Evolutionary conservation across 1,140 invertebrate species (phyloP), one percentile per base, ranked within the genome.

Genomic region (Hydropsyche tenuis): DNA sequence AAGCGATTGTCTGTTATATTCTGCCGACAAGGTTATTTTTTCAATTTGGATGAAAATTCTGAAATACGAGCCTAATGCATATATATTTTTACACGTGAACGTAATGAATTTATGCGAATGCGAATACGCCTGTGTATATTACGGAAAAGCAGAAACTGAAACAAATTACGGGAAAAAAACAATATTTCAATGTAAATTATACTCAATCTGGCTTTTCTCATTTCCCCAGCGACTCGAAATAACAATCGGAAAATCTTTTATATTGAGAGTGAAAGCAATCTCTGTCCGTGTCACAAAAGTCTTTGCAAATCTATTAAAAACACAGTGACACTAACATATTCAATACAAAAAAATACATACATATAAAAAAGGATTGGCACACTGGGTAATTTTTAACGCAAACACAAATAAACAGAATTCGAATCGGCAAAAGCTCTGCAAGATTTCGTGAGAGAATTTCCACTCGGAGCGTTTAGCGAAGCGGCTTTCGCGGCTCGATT

Each of bases 151-250:
- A 22, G n/a, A 60, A 60, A 60, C 56, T 23, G 56, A 23, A 60
- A 60, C 56, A 60, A 60, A 60, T 60, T 27, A 60, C 56, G 20
- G 56, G 25, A 60, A 60, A 56, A 60, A 60, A 27, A 60, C 23
- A 25, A 60, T 60, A 60, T 60, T 60, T 60, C 56, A 60, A 60
- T 60, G 23, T 60, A 60, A 60, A 60, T 60, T 60, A 60, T 25
- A 27, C 56, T 60, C 56, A 60, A 60, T 60, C 23, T 60, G 56
- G 23, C 23, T 25, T 60, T 60, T 60, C 56, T 18, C 23, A 60
- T 60, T 60, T 60, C 56, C 56, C 56, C 12, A 12, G 56, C 22
- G 56, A 60, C 12, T 60, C n/a, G 23, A 60, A 60, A 53, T 20
- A 53, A n/a, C 51, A 20, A 60, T 60, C 56, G 23, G 23, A 60